Base-by-base conservation (phyloP, 2,888 invertebrate species). In the Myopa tessellatipennis region DNA sequence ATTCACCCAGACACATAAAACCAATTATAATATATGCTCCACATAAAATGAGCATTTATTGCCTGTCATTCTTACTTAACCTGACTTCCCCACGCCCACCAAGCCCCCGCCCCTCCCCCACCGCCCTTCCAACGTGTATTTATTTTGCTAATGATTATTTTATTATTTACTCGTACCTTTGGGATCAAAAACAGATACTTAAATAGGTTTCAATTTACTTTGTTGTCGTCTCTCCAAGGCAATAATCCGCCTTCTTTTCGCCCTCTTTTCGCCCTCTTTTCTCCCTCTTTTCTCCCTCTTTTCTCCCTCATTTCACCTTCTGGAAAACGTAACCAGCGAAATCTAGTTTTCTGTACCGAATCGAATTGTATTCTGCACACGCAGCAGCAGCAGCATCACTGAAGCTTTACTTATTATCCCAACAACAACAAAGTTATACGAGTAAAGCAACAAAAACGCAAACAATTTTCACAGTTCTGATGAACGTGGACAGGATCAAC, bases 151-250 rank as follows among this genome's bases (percentile, higher is more conserved):
- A 70, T 34, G 50, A 70, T 70, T 70, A 70, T 52, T 70, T 70
- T 26, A 52, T 26, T 26, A 26, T 26, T 26, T 26, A 26, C 26
- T 26, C 26, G 26, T 55, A 36, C 55, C 36, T 55, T 34, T 36
- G 70, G 34, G 70, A 55, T 71, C 55, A 58, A 71, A 55, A 52
- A 55, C 70, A 71, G 55, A 71, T 55, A 36, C 55, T 60, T 60
- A 72, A 45, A 72, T 60, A 58, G 16, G 60, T 40, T 72, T 18
- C 60, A 72, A 58, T 60, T 72, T 60, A 61, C 58, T 72, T 60
- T 18, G 18, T 50, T 50, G 18, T 7, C 68, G 16, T 10, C 45
- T 16, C 16, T 45, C 16, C 12, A 8, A 18, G n/a, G 3, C n/a
- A 45, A 40, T 14, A 7, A 1, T 4, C 18, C n/a, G 4, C 50